Evolutionary conservation across 2,888 invertebrate species (phyloP).

Genomic region (Sinopyrophorus schimmeli): DNA sequence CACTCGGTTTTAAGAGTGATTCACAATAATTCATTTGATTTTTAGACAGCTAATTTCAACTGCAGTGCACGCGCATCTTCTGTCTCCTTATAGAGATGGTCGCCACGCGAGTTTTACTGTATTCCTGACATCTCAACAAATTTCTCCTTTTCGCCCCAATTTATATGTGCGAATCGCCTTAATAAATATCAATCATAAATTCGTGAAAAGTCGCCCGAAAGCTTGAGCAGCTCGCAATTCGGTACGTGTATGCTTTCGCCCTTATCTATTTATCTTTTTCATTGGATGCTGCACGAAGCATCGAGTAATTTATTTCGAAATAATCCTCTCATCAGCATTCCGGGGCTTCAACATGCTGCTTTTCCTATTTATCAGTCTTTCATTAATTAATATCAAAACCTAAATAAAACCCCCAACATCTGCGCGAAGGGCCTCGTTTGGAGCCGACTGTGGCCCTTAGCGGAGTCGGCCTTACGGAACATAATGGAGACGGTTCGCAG

Average conservation of each 20-base stretch:
- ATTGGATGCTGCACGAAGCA: constrained; percentile 8
- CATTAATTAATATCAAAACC: constrained; percentile 36
- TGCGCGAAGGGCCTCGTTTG: constrained; percentile 23
- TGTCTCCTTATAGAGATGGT: no score
- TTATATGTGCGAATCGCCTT: no score
- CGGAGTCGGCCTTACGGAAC: constrained; percentile 22
- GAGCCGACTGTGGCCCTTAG: constrained; percentile 25
- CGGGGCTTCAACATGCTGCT: constrained; percentile 21
- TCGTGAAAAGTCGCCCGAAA: no score
- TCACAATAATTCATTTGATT: no score
- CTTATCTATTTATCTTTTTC: constrained; percentile 8
- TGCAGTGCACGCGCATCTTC: no score
- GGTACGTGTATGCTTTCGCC: constrained; percentile 8
- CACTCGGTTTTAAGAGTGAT: no score
- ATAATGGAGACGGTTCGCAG: constrained; percentile 24
- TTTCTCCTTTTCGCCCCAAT: no score
- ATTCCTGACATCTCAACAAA: no score
- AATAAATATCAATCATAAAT: no score
- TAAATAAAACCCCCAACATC: constrained; percentile 32
- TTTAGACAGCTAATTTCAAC: no score
- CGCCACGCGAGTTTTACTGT: no score
- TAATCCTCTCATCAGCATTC: constrained; percentile 27
- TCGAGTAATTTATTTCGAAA: constrained; percentile 25
- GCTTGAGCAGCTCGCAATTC: no score
- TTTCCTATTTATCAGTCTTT: constrained; percentile 32